Conservation (phyloP, 2,797 vertebrate genomes). For the Okamejei kenojei region DNA sequence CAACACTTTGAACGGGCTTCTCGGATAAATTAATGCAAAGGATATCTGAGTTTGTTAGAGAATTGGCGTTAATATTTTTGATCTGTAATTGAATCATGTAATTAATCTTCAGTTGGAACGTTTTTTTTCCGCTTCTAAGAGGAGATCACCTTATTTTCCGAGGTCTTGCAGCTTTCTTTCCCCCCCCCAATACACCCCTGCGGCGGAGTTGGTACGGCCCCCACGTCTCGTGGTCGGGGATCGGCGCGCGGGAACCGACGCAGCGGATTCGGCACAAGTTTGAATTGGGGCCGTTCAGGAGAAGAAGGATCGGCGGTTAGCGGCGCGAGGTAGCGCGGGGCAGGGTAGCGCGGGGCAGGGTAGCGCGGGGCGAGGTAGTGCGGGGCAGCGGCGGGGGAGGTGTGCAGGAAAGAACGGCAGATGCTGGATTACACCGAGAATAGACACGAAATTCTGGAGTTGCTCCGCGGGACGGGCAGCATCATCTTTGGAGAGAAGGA, state of each 20-base stretch:
- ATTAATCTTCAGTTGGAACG: too few relatives aligned
- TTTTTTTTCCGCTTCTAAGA: not conserved
- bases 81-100: not conserved
- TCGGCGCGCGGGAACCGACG: not conserved
- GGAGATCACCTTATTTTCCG: not conserved
- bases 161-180: too few relatives aligned
- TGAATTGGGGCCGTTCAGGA: not conserved
- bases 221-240: too few relatives aligned
- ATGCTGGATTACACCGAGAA: too few relatives aligned
- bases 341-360: too few relatives aligned
- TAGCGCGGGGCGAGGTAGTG: too few relatives aligned
- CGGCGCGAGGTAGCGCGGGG: not conserved
- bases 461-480: too few relatives aligned
- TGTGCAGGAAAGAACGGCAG: too few relatives aligned
- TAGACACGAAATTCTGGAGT: too few relatives aligned
- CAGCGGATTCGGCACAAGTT: not conserved
- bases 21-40: too few relatives aligned
- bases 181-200: not conserved
- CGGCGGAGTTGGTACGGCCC: not conserved
- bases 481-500: too few relatives aligned
- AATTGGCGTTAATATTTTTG: not conserved
- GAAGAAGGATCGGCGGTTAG: not conserved
- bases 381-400: too few relatives aligned
- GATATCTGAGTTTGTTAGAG: not conserved
- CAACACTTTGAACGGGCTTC: not conserved